Evolutionary conservation across 2,888 invertebrate genomes (phyloP).

Genomic region (Ornithoptera alexandrae): DNA sequence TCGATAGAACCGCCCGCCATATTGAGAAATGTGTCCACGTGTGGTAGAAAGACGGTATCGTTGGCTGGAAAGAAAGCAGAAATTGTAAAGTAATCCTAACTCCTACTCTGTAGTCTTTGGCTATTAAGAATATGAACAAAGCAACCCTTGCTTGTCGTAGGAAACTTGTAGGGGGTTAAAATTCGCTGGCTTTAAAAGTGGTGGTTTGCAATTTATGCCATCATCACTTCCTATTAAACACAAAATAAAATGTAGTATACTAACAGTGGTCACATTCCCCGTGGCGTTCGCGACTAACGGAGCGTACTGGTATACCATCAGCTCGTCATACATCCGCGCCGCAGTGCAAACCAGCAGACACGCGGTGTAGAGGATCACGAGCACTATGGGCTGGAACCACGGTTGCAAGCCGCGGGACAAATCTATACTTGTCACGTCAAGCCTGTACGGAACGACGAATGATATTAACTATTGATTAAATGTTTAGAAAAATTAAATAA

Average conservation of each 20-base stretch:
- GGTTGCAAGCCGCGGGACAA: constrained; percentile 63
- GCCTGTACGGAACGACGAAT: constrained; percentile 41
- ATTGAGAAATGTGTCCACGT: constrained; percentile 82
- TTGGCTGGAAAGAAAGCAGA: constrained; percentile 63
- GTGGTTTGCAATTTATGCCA: too few species aligned
- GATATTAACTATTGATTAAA: neutral
- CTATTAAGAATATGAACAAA: too few species aligned
- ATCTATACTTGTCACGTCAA: constrained; percentile 67
- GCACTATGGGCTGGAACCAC: constrained; percentile 70
- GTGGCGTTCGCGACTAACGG: constrained; percentile 57
- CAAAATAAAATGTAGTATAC: constrained; percentile 32
- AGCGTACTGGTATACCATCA: constrained; percentile 72
- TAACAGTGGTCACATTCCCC: constrained; percentile 60
- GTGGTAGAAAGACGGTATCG: constrained; percentile 74
- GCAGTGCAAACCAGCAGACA: constrained; percentile 68
- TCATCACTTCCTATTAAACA: too few species aligned
- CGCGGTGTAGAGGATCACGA: constrained; percentile 68
- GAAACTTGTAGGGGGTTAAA: too few species aligned
- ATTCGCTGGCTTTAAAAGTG: too few species aligned
- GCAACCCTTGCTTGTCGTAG: too few species aligned
- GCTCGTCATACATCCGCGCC: constrained; percentile 71
- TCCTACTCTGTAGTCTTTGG: too few species aligned
- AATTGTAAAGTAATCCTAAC: neutral
- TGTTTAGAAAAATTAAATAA: neutral
- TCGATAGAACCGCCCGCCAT: constrained; percentile 80